These are phyloP conservation scores for Trichonephila clavipes DNA, from an alignment of 1,140 invertebrate genomes.

Conservation along the genomic window DNA sequence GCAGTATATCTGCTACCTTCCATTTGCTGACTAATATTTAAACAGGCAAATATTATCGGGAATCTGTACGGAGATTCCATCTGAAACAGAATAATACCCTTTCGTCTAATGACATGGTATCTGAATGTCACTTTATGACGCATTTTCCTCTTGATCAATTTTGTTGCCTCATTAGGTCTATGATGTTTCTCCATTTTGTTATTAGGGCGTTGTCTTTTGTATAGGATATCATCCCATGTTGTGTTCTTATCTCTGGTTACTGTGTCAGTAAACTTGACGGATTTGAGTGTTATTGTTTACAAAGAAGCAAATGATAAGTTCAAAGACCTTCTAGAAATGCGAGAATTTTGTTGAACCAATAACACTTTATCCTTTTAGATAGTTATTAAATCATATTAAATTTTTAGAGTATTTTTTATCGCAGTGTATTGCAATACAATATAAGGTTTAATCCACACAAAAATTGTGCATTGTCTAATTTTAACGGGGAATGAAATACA, in stretches of 20 bases:
- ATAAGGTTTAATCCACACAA: too few relatives aligned
- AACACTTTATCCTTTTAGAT: too few relatives aligned
- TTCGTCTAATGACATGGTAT: background rate
- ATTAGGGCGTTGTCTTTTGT: background rate
- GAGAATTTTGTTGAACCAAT: too few relatives aligned
- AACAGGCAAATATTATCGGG: constrained; percentile 3
- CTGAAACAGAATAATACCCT: background rate
- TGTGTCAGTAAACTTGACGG: background rate
- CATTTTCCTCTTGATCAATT: background rate
- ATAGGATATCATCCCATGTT: background rate
- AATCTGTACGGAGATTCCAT: background rate
- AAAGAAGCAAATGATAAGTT: too few relatives aligned
- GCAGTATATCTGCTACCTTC: background rate
- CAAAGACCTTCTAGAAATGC: too few relatives aligned
- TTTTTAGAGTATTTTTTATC: too few relatives aligned
- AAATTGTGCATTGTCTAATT: too few relatives aligned
- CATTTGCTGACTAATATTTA: background rate
- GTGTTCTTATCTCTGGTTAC: background rate
- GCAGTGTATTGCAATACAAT: too few relatives aligned
- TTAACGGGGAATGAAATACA: too few relatives aligned
- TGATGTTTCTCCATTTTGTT: background rate
- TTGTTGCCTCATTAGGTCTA: background rate
- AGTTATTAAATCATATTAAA: too few relatives aligned
- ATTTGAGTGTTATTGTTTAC: too few relatives aligned
- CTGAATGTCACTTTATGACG: background rate